Evolutionary conservation across 2,888 invertebrate genomes (phyloP).

Genomic region (Aproaerema taeniolella): DNA sequence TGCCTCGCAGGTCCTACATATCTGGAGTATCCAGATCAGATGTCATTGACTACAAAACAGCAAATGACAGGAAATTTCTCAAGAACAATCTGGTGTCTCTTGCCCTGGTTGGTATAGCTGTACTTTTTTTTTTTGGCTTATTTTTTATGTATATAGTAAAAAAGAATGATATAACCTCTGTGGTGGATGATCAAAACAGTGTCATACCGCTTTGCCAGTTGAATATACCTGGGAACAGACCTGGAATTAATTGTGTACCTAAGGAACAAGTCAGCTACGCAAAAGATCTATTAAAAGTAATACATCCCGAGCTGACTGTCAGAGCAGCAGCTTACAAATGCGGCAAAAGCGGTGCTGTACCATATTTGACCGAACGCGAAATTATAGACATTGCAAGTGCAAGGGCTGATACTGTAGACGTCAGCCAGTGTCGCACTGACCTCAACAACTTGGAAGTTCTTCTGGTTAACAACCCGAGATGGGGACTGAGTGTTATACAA

Average conservation of each 20-base stretch:
- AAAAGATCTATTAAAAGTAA: slow-evolving; percentile 78
- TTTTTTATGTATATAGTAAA: slow-evolving; percentile 83
- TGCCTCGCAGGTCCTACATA: slow-evolving; percentile 58
- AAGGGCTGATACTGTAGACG: slow-evolving; percentile 39
- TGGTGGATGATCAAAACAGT: slow-evolving; percentile 74
- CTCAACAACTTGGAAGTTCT: slow-evolving; percentile 82
- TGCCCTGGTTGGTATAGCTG: slow-evolving; percentile 77
- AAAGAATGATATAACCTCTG: slow-evolving; percentile 75
- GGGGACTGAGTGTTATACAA: slow-evolving; percentile 81
- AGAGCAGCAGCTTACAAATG: slow-evolving; percentile 78
- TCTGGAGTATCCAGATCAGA: slow-evolving; percentile 55
- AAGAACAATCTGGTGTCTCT: slow-evolving; percentile 81
- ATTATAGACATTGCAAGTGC: slow-evolving; percentile 75
- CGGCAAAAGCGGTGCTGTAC: slow-evolving; percentile 62
- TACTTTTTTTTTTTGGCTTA: slow-evolving; percentile 81
- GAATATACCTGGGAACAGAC: slow-evolving; percentile 67
- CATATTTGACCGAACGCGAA: slow-evolving; percentile 80
- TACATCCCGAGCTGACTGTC: slow-evolving; percentile 80
- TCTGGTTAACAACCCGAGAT: slow-evolving; percentile 82
- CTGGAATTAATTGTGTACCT: slow-evolving; percentile 81
- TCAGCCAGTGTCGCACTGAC: slow-evolving; percentile 72
- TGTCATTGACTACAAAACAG: slow-evolving; percentile 53
- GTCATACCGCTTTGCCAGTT: slow-evolving; percentile 76
- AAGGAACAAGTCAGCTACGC: slow-evolving; percentile 79
- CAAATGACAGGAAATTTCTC: slow-evolving; percentile 67